These are phyloP conservation scores for Falco punctatus DNA, from an alignment of 2,113 vertebrate genomes.

Conservation along the genomic window DNA sequence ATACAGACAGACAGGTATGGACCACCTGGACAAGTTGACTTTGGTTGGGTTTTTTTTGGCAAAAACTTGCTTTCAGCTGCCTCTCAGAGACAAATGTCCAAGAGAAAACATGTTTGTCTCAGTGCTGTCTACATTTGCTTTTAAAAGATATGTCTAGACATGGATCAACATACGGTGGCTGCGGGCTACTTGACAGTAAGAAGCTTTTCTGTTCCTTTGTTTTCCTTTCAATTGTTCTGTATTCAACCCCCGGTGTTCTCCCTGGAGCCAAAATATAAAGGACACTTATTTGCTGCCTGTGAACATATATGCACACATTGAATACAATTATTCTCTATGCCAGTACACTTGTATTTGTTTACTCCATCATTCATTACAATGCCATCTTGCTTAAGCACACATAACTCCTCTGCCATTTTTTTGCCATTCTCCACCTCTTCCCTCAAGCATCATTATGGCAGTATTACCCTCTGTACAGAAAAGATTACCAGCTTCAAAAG, in stretches of 20 bases:
- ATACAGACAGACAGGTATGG: background rate
- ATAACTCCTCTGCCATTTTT: background rate
- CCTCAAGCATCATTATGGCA: background rate
- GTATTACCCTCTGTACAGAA: background rate
- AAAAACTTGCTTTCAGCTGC: background rate
- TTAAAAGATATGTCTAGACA: background rate
- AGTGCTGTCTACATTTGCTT: background rate
- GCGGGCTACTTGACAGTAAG: background rate
- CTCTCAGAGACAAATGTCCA: background rate
- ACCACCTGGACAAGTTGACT: background rate
- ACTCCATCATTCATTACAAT: background rate
- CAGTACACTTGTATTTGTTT: background rate
- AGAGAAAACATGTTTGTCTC: background rate
- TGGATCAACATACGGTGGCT: background rate
- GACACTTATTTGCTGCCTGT: background rate
- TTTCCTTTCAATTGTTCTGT: background rate
- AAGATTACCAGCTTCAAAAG: background rate
- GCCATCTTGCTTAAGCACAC: background rate
- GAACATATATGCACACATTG: background rate
- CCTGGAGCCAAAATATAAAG: background rate
- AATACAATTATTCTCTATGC: background rate
- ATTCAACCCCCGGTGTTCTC: background rate
- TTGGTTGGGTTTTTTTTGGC: background rate
- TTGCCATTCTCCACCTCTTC: background rate
- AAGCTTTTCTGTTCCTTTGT: background rate